Base-by-base conservation (phyloP, 2,888 invertebrate species). In the Seira musarum region DNA sequence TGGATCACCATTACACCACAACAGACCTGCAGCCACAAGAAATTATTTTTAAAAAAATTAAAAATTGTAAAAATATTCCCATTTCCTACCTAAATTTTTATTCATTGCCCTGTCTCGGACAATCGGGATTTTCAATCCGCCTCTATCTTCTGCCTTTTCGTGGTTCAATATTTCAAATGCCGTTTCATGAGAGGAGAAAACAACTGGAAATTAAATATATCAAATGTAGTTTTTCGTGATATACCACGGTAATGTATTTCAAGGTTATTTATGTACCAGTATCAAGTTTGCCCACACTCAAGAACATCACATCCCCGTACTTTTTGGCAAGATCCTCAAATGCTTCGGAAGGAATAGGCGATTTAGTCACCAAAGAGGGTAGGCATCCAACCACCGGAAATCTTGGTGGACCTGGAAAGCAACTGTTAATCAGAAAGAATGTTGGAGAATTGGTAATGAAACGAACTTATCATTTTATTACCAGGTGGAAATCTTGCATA, bases 401-500 rank as follows among this genome's bases (percentile, higher is more conserved):
- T 17, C 73, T 24, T 1, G 17, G 22, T 25, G 80, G 80, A n/a
- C 80, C 80, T 80, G 49, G 15, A 8, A n/a, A n/a, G n/a, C n/a
- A n/a, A n/a, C n/a, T n/a, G n/a, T n/a, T n/a, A n/a, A n/a, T n/a
- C n/a, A n/a, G n/a, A 17, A n/a, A 46, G 25, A n/a, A 1, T 69
- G 6, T 2, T 57, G 2, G 17, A 10, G 6, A 13, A n/a, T 10
- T 57, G 17, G 6, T 6, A 57, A n/a, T n/a, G 25, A 67, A 19
- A 21, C 10, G 6, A 35, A n/a, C n/a, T n/a, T n/a, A n/a, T n/a
- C 46, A n/a, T n/a, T n/a, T n/a, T n/a, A n/a, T 8, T 15, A 76
- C 79, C 79, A 49, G 79, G 79, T 35, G 79, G 79, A 35, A 15
- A 79, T 67, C 61, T 60, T 24, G 53, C 22, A 25, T 73, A 63